Conservation (phyloP, 2,888 invertebrate genomes). For the Dioctria linearis region DNA sequence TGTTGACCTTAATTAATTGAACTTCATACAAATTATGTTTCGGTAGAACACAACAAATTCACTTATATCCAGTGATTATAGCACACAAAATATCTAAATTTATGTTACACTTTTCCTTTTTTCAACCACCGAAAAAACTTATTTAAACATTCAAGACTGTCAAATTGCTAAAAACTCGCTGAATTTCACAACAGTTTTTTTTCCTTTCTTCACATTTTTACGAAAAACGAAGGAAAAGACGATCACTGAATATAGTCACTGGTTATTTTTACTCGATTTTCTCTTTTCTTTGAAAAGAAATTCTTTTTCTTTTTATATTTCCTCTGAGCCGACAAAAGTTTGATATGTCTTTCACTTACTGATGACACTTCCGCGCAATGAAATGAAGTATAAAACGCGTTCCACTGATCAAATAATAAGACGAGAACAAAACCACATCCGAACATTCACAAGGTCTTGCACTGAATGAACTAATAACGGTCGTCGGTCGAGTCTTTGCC, state of each 20-base stretch:
- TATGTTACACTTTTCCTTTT: slow-evolving; percentile 39
- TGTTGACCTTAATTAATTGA: slow-evolving; percentile 54
- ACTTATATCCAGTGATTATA: slow-evolving; percentile 7
- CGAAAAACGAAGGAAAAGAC: slow-evolving; percentile 37
- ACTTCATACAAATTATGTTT: slow-evolving; percentile 17
- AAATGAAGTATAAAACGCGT: slow-evolving; percentile 30
- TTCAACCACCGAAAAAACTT: slow-evolving; percentile 24
- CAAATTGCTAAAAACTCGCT: neutral
- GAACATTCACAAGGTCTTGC: slow-evolving; percentile 49
- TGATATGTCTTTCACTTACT: slow-evolving; percentile 48
- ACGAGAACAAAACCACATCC: slow-evolving; percentile 40
- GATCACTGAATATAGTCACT: neutral
- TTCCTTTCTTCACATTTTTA: slow-evolving; percentile 38
- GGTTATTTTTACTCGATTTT: slow-evolving; percentile 43
- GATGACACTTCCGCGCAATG: slow-evolving; percentile 15
- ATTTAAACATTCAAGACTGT: slow-evolving; percentile 25
- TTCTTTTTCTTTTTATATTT: slow-evolving; percentile 15
- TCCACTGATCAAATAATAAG: slow-evolving; percentile 3
- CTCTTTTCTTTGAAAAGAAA: slow-evolving; percentile 52
- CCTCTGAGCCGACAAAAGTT: slow-evolving; percentile 3
- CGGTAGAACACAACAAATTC: slow-evolving; percentile 23
- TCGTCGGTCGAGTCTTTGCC: neutral
- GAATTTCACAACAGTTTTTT: slow-evolving; percentile 10
- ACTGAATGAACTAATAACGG: slow-evolving; percentile 50
- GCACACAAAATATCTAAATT: slow-evolving; percentile 12